Conservation (phyloP, 2,888 invertebrate species). For the Scaptomyza flava region DNA sequence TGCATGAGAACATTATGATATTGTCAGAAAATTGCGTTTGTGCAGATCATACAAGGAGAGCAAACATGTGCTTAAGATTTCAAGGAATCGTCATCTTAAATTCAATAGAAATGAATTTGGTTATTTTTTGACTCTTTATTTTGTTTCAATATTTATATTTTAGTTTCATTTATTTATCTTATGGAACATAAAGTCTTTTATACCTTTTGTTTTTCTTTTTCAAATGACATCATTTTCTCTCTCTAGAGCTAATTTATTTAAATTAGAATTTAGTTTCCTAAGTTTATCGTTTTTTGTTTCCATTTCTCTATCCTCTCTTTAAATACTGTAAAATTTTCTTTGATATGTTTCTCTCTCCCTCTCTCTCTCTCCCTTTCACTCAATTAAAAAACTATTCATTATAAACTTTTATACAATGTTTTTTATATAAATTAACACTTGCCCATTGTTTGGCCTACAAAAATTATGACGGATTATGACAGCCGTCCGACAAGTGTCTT, state of each 20-base stretch:
- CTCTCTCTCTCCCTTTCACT: background rate
- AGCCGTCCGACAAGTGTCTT: constrained; percentile 69
- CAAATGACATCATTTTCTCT: background rate
- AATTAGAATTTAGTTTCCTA: background rate
- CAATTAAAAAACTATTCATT: constrained; percentile 25
- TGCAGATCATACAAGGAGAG: background rate
- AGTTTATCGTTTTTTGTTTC: background rate
- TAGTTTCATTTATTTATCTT: no score
- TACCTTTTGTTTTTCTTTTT: background rate
- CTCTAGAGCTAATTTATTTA: background rate
- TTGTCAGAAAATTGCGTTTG: background rate
- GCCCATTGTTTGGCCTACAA: constrained; percentile 68
- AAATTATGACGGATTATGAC: constrained; percentile 67
- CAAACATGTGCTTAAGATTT: background rate
- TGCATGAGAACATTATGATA: background rate
- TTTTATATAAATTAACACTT: constrained; percentile 16
- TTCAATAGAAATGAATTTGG: background rate
- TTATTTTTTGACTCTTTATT: background rate
- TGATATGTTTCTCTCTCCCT: background rate
- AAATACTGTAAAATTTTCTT: background rate
- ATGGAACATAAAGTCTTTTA: no score
- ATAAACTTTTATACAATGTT: background rate
- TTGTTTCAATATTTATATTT: background rate
- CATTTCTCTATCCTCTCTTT: background rate
- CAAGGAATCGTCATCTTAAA: background rate